Conservation (phyloP, 2,797 vertebrate species). For the Galago senegalensis region DNA sequence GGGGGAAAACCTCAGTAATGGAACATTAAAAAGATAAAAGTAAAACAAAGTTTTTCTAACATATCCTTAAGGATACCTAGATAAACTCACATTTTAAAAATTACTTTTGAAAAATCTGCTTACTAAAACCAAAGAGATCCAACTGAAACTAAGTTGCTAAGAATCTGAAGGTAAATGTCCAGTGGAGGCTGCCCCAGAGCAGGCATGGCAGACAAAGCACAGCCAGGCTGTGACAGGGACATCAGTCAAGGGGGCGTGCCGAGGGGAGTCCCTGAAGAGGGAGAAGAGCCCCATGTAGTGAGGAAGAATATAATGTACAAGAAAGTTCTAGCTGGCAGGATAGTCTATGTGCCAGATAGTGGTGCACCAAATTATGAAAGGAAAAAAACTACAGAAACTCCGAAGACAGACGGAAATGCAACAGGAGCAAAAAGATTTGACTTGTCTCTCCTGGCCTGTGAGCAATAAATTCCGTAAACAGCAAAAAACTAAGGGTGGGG, state of each 20-base stretch:
- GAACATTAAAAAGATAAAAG: background rate
- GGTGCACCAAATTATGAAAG: background rate
- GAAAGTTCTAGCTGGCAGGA: slow-evolving; percentile 36
- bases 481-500: background rate
- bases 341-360: slow-evolving; percentile 1
- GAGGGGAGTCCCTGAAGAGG: background rate
- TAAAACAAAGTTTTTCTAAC: background rate
- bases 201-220: background rate
- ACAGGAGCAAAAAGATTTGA: background rate
- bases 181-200: background rate
- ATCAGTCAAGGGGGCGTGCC: background rate
- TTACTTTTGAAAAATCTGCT: background rate
- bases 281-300: background rate
- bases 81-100: slow-evolving; percentile 15
- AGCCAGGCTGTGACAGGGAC: background rate
- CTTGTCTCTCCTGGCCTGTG: background rate
- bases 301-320: background rate
- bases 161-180: background rate
- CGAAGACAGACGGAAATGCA: background rate
- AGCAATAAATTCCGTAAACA: background rate
- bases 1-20: background rate
- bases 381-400: background rate
- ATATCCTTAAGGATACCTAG: background rate
- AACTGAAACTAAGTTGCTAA: background rate
- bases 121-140: background rate